phyloP scores from a whole-genome alignment of 2,113 vertebrate species.

The Psettodes erumei region DNA sequence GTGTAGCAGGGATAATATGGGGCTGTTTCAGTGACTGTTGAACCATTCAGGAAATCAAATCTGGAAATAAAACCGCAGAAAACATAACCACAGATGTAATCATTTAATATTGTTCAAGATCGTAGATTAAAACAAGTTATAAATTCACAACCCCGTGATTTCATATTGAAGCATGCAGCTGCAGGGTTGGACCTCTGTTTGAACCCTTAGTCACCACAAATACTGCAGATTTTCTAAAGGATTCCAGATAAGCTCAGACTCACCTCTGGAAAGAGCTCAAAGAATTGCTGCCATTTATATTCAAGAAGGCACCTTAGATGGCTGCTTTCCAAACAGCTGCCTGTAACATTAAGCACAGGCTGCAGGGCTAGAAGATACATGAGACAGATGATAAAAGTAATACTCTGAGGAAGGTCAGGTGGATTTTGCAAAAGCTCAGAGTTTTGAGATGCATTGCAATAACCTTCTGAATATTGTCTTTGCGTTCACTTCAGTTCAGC shows the following conservation, averaged over 20 bases:
- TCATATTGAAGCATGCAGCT: constrained; percentile 27
- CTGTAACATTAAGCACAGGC: constrained; percentile 49
- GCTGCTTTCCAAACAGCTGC: constrained; percentile 69
- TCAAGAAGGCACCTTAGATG: constrained; percentile 47
- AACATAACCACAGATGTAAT: neutral
- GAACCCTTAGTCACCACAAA: constrained; percentile 31
- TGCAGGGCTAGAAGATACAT: constrained; percentile 49
- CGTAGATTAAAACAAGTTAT: neutral
- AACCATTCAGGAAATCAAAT: neutral
- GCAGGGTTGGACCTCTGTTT: constrained; percentile 30
- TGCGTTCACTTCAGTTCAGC: constrained; percentile 30
- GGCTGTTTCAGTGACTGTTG: neutral
- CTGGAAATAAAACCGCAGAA: neutral
- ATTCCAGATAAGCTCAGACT: constrained; percentile 39
- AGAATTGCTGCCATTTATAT: constrained; percentile 48
- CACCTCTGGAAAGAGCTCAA: constrained; percentile 55
- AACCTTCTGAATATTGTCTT: constrained; percentile 1
- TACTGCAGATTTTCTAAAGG: constrained; percentile 12
- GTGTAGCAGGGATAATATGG: too few relatives aligned
- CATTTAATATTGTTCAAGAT: neutral
- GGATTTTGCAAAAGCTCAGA: constrained; percentile 2
- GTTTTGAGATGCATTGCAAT: constrained; percentile 4
- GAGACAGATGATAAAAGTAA: constrained; percentile 18
- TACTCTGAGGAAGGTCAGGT: neutral
- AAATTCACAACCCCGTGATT: constrained; percentile 6